Base-by-base conservation (phyloP, 2,797 vertebrate species). In the Taenioides sp. region DNA sequence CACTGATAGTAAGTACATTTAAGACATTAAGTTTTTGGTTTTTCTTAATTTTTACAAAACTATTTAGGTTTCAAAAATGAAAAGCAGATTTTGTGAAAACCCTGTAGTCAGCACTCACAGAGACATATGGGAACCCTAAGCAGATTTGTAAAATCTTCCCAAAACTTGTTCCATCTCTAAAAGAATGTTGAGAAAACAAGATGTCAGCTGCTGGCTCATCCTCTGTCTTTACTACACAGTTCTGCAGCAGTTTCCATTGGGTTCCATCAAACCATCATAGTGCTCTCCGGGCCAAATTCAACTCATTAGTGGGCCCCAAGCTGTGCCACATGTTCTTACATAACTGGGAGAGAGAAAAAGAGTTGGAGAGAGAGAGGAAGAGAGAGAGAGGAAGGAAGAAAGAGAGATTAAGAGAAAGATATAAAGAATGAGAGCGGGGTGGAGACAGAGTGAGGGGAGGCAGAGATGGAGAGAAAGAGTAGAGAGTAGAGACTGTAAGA, bases 281-380 rank as follows among this genome's bases (percentile, higher is more conserved):
- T 62, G 3, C 77, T 87, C 81, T 77, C 59, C 10, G 37, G 67
- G 80, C 81, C 81, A 79, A 80, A 86, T 87, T 85, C 78, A 77
- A 89, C 84, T 84, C 84, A 82, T 90, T 86, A 85, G 75, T 52
- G 72, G 80, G 69, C 79, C 80, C 83, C 85, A 81, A 83, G 86
- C 83, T 82, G 86, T 43, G 77, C 63, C 68, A 81, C 78, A 78
- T 77, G 74, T 77, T 78, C 79, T 87, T 84, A 86, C 67, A 78
- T 88, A 87, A 58, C 40, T 70, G 73, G 71, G 70, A 75, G 58
- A 67, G 54, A 71, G 80, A 84, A 52, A 81, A 78, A 66, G 43
- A 47, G 3, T 4, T 47, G 14, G 14, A 47, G 11, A 47, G 40
- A 40, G 40, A 27, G 25, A 47, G 43, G 16, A 47, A 16, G 11